Base-by-base conservation (phyloP, 1,140 invertebrate species). In the Drosophila cardini region DNA sequence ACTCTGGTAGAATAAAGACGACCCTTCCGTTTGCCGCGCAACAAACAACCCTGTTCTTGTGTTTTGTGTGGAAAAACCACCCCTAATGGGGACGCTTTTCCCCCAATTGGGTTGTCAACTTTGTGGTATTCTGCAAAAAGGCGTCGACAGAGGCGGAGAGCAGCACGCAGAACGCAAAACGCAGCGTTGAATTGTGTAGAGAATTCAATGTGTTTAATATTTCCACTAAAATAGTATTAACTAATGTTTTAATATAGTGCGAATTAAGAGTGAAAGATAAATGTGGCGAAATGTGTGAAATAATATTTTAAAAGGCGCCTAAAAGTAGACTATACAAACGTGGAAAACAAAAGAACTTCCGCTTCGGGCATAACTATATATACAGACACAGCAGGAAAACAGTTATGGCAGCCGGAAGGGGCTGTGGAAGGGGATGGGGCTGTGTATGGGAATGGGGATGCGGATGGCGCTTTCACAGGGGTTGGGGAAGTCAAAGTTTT, bases 121-220 rank as follows among this genome's bases (percentile, higher is more conserved):
- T 75, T 82, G 72, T 83, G 79, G 83, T 87, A 90, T 90, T 83
- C 76, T 74, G 77, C 21, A 87, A 79, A 90, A 90, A 80, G 77
- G 77, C 77, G 77, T 80, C 77, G 64, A 76, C 77, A 77, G 74
- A 76, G 61, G 52, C 56, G 4, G 40, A 70, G 45, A 38, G 45
- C 38, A 13, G 45, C 65, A 42, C 38, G 53, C 45, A 50, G 32
- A 53, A 38, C 62, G 30, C 16, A 50, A 32, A 62, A 34, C 26
- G 52, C 32, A 74, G 43, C 46, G 1, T n/a, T 38, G 46, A 40
- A 26, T 26, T 26, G 21, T 26, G 48, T 53, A 63, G 21, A 63
- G 48, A 63, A 63, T 26, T 53, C 61, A 15, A 40, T 32, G 45
- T 48, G 34, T 57, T 9, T 11, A 0, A 40, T 38, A 48, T 32